These are phyloP conservation scores for Periparus ater DNA, from an alignment of 2,797 vertebrate genomes.

Conservation along the genomic window DNA sequence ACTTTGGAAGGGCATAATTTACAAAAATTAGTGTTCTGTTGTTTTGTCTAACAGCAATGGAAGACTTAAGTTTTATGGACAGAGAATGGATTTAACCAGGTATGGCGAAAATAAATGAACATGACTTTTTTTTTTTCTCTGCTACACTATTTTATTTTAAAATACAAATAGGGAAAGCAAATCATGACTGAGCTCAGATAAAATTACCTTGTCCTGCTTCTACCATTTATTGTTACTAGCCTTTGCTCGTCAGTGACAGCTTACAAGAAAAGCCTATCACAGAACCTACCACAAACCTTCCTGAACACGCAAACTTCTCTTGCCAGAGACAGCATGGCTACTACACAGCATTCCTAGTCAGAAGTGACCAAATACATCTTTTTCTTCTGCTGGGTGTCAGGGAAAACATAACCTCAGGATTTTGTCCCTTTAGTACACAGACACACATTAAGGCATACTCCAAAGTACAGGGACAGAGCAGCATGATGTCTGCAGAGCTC, in stretches of 20 bases:
- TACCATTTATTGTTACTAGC: neutral
- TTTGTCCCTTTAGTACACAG: neutral
- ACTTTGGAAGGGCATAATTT: neutral
- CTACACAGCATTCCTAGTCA: neutral
- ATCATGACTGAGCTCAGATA: neutral
- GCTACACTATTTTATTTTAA: neutral
- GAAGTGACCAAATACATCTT: neutral
- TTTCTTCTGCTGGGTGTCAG: neutral
- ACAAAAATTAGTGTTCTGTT: neutral
- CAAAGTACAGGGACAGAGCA: neutral
- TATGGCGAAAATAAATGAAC: neutral
- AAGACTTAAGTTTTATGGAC: neutral
- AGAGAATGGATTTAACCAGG: neutral
- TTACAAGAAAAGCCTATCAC: neutral
- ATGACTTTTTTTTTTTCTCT: accelerated
- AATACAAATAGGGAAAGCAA: neutral
- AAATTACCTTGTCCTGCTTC: neutral
- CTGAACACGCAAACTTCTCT: neutral
- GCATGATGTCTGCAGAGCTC: neutral
- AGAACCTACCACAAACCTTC: neutral
- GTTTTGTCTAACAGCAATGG: neutral
- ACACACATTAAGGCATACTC: neutral
- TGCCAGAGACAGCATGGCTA: neutral
- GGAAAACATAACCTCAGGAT: neutral
- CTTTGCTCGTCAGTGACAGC: neutral